These are phyloP conservation scores for Psilanteris sp. DNA, from an alignment of 1,140 invertebrate species.

Conservation along the genomic window DNA sequence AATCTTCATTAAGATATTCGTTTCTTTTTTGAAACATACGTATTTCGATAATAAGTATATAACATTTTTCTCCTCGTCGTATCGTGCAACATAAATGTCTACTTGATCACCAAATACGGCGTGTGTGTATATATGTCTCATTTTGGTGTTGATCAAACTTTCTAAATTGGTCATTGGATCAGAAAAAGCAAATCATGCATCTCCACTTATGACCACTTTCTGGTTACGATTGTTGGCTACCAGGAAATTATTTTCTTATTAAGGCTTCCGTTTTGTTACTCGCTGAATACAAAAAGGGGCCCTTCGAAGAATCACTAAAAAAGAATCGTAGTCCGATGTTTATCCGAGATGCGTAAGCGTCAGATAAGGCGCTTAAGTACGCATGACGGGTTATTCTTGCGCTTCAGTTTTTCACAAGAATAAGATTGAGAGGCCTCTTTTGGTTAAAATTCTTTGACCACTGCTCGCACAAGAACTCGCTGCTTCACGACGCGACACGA, in stretches of 20 bases:
- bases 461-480: slow-evolving; percentile 9
- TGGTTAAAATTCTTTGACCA: slow-evolving; percentile 18
- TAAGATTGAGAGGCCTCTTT: slow-evolving; percentile 28
- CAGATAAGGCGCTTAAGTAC: slow-evolving; percentile 29
- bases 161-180: no score
- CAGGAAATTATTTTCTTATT: slow-evolving; percentile 3
- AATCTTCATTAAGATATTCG: no score
- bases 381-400: slow-evolving; percentile 24
- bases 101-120: no score
- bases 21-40: no score
- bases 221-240: no score
- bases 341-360: slow-evolving; percentile 16
- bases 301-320: slow-evolving; percentile 4
- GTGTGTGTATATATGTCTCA: no score
- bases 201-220: no score
- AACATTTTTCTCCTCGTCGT: no score
- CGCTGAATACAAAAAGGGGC: neutral
- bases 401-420: slow-evolving; percentile 10
- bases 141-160: no score
- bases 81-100: no score
- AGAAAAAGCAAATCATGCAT: no score
- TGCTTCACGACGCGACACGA: slow-evolving; percentile 1
- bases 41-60: no score
- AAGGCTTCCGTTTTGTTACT: slow-evolving; percentile 8
- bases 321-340: neutral